A percentile compares a stretch with the other conserved stretches of the same genome.
phyloP scores from a whole-genome alignment of 2,797 vertebrate genomes.

The Huso huso region DNA sequence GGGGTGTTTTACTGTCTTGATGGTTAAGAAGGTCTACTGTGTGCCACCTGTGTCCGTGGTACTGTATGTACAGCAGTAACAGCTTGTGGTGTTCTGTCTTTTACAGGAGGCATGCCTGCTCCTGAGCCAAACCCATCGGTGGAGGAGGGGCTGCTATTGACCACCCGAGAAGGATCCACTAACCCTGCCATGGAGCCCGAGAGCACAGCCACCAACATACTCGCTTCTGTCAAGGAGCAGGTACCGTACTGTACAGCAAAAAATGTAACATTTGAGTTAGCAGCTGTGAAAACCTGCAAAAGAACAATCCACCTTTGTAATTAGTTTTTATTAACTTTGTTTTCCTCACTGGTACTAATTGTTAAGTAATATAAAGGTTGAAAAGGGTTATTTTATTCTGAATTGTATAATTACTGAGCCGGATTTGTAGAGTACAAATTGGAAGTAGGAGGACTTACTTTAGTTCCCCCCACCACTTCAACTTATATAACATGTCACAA shows the following conservation, averaged over 20 bases:
- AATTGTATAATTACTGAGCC: too few relatives aligned
- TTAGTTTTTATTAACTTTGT: too few relatives aligned
- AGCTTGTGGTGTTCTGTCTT: slow-evolving; percentile 14
- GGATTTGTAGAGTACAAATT: too few relatives aligned
- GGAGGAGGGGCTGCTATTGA: slow-evolving; percentile 68
- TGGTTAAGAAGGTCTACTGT: neutral
- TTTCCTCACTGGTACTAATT: too few relatives aligned
- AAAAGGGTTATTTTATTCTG: too few relatives aligned
- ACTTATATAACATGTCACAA: too few relatives aligned
- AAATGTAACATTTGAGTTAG: neutral
- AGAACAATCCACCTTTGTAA: too few relatives aligned
- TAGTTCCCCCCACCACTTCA: too few relatives aligned
- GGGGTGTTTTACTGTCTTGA: too few relatives aligned
- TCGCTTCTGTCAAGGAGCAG: slow-evolving; percentile 97
- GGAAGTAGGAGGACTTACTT: too few relatives aligned
- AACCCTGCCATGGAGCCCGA: slow-evolving; percentile 65
- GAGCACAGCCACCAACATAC: slow-evolving; percentile 82
- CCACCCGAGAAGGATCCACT: slow-evolving; percentile 61
- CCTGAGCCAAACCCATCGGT: slow-evolving; percentile 66
- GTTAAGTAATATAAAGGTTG: too few relatives aligned
- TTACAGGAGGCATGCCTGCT: slow-evolving; percentile 68
- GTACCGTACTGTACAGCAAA: slow-evolving; percentile 37
- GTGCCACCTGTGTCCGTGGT: slow-evolving; percentile 12
- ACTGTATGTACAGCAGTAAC: neutral
- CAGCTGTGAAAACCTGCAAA: too few relatives aligned